phyloP scores from a whole-genome alignment of 2,797 vertebrate genomes.

The Sternotherus odoratus region DNA sequence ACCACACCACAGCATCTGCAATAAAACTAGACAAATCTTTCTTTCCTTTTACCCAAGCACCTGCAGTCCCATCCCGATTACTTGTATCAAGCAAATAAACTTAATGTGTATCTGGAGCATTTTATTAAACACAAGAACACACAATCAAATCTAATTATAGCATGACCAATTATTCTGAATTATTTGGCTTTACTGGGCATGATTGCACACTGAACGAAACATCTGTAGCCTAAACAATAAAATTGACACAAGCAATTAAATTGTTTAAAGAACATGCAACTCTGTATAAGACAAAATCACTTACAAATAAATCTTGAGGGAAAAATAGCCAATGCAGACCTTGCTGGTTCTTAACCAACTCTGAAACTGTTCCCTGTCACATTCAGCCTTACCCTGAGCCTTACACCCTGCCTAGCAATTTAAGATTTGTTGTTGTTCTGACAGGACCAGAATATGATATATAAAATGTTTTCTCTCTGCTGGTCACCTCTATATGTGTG shows the following conservation, averaged over 20 bases:
- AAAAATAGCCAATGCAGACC: background rate
- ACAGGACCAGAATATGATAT: background rate
- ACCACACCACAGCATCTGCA: too few relatives aligned
- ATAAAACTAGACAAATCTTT: background rate
- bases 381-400: background rate
- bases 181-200: constrained; percentile 53
- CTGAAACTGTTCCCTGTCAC: background rate
- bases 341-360: constrained; percentile 1
- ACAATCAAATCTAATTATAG: constrained; percentile 64
- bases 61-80: background rate
- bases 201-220: constrained; percentile 40
- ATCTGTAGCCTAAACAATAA: constrained; percentile 53
- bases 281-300: constrained; percentile 7
- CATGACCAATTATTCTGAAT: constrained; percentile 50
- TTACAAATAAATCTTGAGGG: background rate
- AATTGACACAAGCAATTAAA: constrained; percentile 43
- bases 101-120: constrained; percentile 41
- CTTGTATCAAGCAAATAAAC: constrained; percentile 46
- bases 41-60: background rate
- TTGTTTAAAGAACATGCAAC: constrained; percentile 41
- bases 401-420: background rate
- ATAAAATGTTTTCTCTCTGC: background rate
- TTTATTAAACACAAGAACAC: constrained; percentile 48
- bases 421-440: background rate
- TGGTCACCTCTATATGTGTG: background rate